Conservation (phyloP, 2,797 vertebrate genomes). For the Rhyacichthys aspro region DNA sequence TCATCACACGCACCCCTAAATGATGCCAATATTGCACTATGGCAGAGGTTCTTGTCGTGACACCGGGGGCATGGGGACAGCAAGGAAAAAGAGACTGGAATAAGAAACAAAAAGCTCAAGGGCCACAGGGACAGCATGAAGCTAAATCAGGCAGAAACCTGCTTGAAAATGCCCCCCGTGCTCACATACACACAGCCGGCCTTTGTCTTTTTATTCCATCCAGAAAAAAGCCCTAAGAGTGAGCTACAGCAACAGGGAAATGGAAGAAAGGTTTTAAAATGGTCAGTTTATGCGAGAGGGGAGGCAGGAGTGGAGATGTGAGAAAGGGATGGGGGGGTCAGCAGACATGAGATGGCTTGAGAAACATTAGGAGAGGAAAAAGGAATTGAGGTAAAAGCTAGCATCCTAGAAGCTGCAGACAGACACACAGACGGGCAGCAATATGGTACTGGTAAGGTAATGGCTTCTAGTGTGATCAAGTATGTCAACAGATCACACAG, state of each 20-base stretch:
- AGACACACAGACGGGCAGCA: slow-evolving; percentile 58
- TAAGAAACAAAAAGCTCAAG: slow-evolving; percentile 46
- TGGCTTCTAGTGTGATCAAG: slow-evolving; percentile 71
- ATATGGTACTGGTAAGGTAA: slow-evolving; percentile 64
- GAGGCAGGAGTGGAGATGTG: slow-evolving; percentile 12
- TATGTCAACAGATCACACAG: slow-evolving; percentile 75
- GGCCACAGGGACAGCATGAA: slow-evolving; percentile 54
- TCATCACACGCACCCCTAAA: slow-evolving; percentile 46
- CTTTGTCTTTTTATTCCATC: slow-evolving; percentile 73
- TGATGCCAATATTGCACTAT: slow-evolving; percentile 18
- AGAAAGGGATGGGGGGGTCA: background rate
- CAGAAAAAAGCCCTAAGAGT: slow-evolving; percentile 61
- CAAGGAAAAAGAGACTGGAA: slow-evolving; percentile 23
- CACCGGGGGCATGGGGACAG: slow-evolving; percentile 28
- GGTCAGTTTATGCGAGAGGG: slow-evolving; percentile 58
- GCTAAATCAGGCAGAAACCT: slow-evolving; percentile 74
- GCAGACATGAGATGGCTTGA: slow-evolving; percentile 47
- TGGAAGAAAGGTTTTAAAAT: slow-evolving; percentile 64
- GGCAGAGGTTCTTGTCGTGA: background rate
- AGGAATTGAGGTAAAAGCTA: slow-evolving; percentile 49
- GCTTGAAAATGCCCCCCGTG: slow-evolving; percentile 59
- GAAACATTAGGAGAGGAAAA: slow-evolving; percentile 21
- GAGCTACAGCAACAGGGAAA: slow-evolving; percentile 59
- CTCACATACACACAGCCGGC: slow-evolving; percentile 50
- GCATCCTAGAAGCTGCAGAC: slow-evolving; percentile 65